Evolutionary conservation across 2,888 invertebrate species (phyloP).

Genomic region (Hypsopygia costalis): DNA sequence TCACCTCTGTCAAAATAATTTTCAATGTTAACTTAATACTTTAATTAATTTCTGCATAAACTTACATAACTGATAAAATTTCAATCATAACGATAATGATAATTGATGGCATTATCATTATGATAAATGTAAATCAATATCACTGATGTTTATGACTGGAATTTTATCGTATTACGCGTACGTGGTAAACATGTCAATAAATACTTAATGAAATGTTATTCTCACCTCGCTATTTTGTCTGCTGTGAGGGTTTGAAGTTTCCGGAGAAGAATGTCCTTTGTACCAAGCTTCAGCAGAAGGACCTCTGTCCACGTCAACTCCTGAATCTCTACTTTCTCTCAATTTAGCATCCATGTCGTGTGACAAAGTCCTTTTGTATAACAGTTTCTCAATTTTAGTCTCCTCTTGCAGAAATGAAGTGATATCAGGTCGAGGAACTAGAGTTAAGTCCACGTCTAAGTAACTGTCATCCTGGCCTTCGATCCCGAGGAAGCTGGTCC

Average conservation of each 20-base stretch:
- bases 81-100: too few relatives aligned
- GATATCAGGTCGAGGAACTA: slow-evolving; percentile 89
- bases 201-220: slow-evolving; percentile 1
- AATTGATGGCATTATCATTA: too few relatives aligned
- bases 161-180: too few relatives aligned
- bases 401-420: slow-evolving; percentile 89
- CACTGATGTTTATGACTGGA: too few relatives aligned
- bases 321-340: slow-evolving; percentile 88
- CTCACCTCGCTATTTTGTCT: slow-evolving; percentile 88
- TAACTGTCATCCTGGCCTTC: slow-evolving; percentile 87
- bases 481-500: slow-evolving; percentile 92
- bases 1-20: too few relatives aligned
- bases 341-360: slow-evolving; percentile 84
- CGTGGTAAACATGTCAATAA: too few relatives aligned
- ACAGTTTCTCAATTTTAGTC: slow-evolving; percentile 86
- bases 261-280: slow-evolving; percentile 70
- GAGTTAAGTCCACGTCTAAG: slow-evolving; percentile 83
- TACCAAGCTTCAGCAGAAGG: slow-evolving; percentile 82
- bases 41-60: too few relatives aligned
- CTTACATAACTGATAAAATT: too few relatives aligned
- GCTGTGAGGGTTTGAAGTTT: slow-evolving; percentile 84
- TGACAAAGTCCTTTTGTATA: slow-evolving; percentile 86
- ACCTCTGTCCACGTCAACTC: slow-evolving; percentile 84
- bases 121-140: too few relatives aligned
- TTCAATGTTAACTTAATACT: too few relatives aligned